phyloP scores from a whole-genome alignment of 2,888 invertebrate genomes.

The Diaprepes abbreviatus region DNA sequence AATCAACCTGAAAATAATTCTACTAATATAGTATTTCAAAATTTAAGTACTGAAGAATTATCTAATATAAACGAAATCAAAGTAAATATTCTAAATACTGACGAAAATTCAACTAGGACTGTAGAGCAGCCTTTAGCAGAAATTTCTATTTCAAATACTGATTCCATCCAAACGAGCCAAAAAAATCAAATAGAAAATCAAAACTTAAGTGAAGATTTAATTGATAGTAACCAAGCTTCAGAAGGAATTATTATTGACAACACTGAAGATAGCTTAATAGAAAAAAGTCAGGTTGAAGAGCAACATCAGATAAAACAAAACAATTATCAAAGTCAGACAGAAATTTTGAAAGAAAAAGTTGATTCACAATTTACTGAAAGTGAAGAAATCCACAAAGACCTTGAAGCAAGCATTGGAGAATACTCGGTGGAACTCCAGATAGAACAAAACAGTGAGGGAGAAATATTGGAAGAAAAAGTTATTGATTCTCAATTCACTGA shows the following conservation, averaged over 20 bases:
- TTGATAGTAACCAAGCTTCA: not conserved
- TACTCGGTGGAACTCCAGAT: too few relatives aligned
- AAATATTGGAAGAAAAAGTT: not conserved
- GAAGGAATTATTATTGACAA: not conserved
- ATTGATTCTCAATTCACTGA: not conserved
- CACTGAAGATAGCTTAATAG: not conserved
- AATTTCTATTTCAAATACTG: not conserved
- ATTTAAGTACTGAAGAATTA: constrained; percentile 16
- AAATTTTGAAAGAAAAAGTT: not conserved
- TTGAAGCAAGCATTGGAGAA: too few relatives aligned
- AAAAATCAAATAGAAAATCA: not conserved
- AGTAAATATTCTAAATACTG: not conserved
- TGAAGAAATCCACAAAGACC: not conserved
- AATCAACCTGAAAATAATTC: not conserved
- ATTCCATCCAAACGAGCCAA: not conserved
- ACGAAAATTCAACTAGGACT: not conserved
- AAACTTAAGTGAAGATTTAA: not conserved
- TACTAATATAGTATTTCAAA: not conserved
- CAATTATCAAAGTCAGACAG: not conserved
- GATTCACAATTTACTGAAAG: not conserved
- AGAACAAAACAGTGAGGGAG: too few relatives aligned
- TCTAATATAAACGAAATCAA: constrained; percentile 16
- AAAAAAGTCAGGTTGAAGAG: not conserved
- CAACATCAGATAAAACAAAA: not conserved
- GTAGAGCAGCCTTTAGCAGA: not conserved